Evolutionary conservation across 2,113 vertebrate species (phyloP), one percentile per base, ranked within the genome.

Genomic region (Emydura subglobosa): DNA sequence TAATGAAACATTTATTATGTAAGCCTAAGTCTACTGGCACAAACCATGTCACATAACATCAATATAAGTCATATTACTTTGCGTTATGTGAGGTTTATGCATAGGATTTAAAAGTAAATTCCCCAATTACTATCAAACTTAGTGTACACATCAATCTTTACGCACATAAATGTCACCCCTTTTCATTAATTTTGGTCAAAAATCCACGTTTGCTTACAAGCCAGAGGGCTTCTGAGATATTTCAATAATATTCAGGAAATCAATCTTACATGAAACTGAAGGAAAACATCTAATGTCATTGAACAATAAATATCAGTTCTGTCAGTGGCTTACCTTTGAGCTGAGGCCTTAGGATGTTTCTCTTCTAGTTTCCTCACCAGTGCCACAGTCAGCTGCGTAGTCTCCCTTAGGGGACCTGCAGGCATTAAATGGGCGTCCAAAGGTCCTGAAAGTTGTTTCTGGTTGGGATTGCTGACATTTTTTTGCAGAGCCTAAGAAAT

Each of bases 191-290:
- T 97, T 96, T 98, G 95, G 98, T 96, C 93, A 94, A 91, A 97
- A 98, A 98, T 98, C 95, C 93, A 97, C 83, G 96, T 98, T 96
- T 95, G 97, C 98, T 99, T 97, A 96, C 97, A 97, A 98, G 98
- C 99, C 98, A 96, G 96, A 98, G 99, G 99, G 98, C 98, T 98
- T 98, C 97, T 97, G 98, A 99, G 99, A 98, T 99, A 99, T 99
- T 99, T 99, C 98, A 98, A 98, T 99, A 98, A 98, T 98, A 98
- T 98, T 98, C 98, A 98, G 97, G 98, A 99, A 99, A 99, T 99
- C 99, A 99, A 98, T 99, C 98, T 99, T 98, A 99, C 98, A 98
- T 98, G 98, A 99, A 99, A 99, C 99, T 98, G 98, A 99, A 99
- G 98, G 98, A 98, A 99, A 99, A 98, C 98, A 98, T 98, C 98